Conservation (phyloP, 2,888 invertebrate genomes). For the Trachelus troglodyta region DNA sequence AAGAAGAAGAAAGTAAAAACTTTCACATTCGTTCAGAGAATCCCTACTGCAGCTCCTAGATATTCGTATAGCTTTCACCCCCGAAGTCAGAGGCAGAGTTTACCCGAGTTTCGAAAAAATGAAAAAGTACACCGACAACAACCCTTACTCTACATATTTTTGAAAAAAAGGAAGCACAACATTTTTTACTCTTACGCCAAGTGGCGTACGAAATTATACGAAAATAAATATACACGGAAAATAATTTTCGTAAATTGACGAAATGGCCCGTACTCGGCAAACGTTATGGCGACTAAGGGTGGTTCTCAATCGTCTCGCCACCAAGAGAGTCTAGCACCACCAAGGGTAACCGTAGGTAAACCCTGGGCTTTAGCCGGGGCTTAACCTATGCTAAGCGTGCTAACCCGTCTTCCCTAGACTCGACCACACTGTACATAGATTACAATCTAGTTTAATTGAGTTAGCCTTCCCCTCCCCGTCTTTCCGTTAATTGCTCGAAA, state of each 20-base stretch:
- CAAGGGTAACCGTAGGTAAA: conserved; percentile 58
- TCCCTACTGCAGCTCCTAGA: not conserved
- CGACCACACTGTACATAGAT: conserved; percentile 51
- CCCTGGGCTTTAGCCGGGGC: conserved; percentile 54
- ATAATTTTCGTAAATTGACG: not conserved
- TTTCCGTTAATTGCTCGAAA: conserved; percentile 45
- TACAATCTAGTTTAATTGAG: conserved; percentile 61
- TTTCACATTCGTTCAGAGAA: not conserved
- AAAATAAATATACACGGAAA: too few relatives aligned
- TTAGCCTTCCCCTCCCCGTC: conserved; percentile 26
- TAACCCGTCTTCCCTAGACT: conserved; percentile 53
- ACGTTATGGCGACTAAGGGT: not conserved
- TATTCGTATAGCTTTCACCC: not conserved
- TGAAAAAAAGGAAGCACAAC: too few relatives aligned
- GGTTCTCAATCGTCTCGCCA: not conserved
- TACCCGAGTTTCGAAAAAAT: not conserved
- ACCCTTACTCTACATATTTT: not conserved
- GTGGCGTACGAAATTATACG: too few relatives aligned
- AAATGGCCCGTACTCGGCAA: not conserved
- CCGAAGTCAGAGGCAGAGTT: not conserved
- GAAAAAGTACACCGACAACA: not conserved
- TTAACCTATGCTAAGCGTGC: conserved; percentile 61
- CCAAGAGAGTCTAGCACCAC: conserved; percentile 23
- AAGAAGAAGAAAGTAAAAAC: not conserved
- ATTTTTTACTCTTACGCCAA: too few relatives aligned